Percentiles rank a stretch among this genome's conserved stretches.
Conservation (phyloP, 1,140 invertebrate genomes). For the Nylanderia fulva region DNA sequence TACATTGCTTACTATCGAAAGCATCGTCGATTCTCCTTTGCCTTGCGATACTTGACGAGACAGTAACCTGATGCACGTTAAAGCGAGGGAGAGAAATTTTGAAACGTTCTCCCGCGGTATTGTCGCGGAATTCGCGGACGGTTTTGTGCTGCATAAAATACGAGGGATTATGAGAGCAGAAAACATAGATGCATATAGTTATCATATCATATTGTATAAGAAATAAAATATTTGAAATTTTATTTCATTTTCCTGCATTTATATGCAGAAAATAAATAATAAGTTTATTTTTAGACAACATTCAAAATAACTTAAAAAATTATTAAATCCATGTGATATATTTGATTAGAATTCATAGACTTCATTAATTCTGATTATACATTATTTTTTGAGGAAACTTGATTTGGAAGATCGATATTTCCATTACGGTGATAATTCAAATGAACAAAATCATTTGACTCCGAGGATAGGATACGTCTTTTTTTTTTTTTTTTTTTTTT, state of each 20-base stretch:
- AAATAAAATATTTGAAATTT: too few relatives aligned
- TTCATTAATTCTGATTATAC: too few relatives aligned
- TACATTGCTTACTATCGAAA: neutral
- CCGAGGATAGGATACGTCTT: too few relatives aligned
- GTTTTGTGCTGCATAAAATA: slow-evolving; percentile 6
- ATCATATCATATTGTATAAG: neutral
- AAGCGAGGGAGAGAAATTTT: slow-evolving; percentile 23
- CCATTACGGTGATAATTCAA: too few relatives aligned
- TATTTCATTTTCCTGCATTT: too few relatives aligned
- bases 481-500: too few relatives aligned
- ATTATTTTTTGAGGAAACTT: too few relatives aligned
- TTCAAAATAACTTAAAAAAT: neutral
- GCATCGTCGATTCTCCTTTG: neutral
- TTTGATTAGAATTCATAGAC: too few relatives aligned
- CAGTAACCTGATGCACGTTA: neutral
- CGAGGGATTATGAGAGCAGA: neutral
- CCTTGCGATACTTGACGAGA: neutral
- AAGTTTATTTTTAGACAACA: neutral
- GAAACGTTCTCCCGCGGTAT: neutral
- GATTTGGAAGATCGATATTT: too few relatives aligned
- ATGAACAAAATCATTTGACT: neutral
- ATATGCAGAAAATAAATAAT: too few relatives aligned
- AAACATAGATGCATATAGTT: neutral
- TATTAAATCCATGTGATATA: neutral
- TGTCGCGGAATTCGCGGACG: neutral